These are phyloP conservation scores for Chloroclystis v-ata DNA, from an alignment of 2,888 invertebrate species.

Conservation along the genomic window DNA sequence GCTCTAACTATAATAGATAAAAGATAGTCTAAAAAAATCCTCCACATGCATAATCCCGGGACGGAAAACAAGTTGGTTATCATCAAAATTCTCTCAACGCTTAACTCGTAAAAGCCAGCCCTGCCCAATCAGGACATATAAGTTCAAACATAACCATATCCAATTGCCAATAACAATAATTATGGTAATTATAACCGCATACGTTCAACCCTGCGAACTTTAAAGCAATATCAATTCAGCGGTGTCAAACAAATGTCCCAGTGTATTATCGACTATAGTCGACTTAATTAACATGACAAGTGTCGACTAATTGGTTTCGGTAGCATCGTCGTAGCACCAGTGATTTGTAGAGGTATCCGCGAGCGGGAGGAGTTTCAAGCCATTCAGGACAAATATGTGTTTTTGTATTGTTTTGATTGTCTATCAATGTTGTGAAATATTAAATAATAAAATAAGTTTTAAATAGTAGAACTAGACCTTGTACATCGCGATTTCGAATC, in stretches of 20 bases:
- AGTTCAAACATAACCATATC: background rate
- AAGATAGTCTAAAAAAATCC: no score
- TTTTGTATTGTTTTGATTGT: no score
- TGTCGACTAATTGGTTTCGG: slow-evolving; percentile 57
- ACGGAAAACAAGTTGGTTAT: no score
- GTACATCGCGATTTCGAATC: no score
- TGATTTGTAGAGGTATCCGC: background rate
- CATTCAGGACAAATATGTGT: no score
- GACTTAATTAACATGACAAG: slow-evolving; percentile 61
- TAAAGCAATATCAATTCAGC: slow-evolving; percentile 47
- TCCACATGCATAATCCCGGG: no score
- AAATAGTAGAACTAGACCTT: no score
- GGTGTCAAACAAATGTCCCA: slow-evolving; percentile 41
- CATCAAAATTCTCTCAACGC: no score
- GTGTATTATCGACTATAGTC: slow-evolving; percentile 46
- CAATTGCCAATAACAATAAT: background rate
- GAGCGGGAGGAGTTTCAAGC: background rate
- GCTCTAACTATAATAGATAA: no score
- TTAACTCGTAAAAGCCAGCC: no score
- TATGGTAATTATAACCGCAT: background rate
- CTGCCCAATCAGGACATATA: background rate
- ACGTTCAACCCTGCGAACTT: slow-evolving; percentile 30
- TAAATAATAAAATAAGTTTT: no score
- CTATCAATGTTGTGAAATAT: no score
- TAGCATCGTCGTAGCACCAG: slow-evolving; percentile 37